phyloP scores from a whole-genome alignment of 2,888 invertebrate species.

The Drosophila anomalipes region DNA sequence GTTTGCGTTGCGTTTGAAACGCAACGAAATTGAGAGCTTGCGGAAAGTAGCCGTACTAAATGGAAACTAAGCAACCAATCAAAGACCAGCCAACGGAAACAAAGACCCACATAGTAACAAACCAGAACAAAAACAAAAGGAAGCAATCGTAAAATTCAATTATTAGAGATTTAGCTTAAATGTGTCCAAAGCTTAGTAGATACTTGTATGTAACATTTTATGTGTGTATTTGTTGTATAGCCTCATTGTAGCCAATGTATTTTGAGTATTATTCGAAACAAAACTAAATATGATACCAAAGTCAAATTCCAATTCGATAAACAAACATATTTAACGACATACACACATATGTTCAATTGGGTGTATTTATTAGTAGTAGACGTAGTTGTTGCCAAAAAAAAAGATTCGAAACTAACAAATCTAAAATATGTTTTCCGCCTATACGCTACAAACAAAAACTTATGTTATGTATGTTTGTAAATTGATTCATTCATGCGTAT shows the following conservation, averaged over 20 bases:
- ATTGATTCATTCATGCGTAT: constrained; percentile 15
- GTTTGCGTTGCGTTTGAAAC: constrained; percentile 90
- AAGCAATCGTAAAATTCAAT: constrained; percentile 81
- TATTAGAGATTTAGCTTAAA: constrained; percentile 69
- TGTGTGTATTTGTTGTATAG: constrained; percentile 55
- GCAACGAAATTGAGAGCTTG: constrained; percentile 82
- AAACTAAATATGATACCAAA: constrained; percentile 64
- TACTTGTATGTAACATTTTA: constrained; percentile 38
- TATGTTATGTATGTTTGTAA: constrained; percentile 30
- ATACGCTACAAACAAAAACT: constrained; percentile 26
- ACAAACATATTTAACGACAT: constrained; percentile 29
- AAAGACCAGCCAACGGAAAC: constrained; percentile 31
- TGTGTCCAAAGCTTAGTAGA: constrained; percentile 60
- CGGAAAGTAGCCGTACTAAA: constrained; percentile 82
- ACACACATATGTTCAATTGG: constrained; percentile 15
- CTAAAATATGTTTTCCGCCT: constrained; percentile 46
- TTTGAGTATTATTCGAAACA: constrained; percentile 70
- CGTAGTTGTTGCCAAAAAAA: constrained; percentile 71
- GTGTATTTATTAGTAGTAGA: constrained; percentile 44
- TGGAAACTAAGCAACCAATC: constrained; percentile 44
- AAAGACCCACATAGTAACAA: constrained; percentile 41
- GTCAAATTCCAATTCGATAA: constrained; percentile 58
- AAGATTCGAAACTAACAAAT: constrained; percentile 16
- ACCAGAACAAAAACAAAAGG: constrained; percentile 51
- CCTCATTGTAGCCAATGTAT: constrained; percentile 65